phyloP scores from a whole-genome alignment of 2,797 vertebrate genomes.

The Falco concolor region DNA sequence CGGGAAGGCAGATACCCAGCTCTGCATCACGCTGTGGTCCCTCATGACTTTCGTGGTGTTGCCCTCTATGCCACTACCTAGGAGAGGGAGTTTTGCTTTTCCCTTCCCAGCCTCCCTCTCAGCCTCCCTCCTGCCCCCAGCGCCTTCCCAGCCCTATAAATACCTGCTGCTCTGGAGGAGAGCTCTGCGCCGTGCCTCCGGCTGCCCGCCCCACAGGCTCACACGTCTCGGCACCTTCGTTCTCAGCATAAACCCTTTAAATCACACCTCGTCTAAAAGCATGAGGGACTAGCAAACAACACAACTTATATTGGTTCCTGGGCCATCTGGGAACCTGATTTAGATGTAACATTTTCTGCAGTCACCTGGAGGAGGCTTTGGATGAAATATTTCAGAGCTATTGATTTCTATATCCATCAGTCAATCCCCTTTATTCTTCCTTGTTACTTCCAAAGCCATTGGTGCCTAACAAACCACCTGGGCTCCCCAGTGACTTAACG shows the following conservation, averaged over 20 bases:
- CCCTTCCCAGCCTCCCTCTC: background rate
- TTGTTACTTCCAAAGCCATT: background rate
- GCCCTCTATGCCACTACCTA: background rate
- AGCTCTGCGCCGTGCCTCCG: background rate
- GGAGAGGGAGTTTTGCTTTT: background rate
- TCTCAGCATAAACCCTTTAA: background rate
- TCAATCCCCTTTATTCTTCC: background rate
- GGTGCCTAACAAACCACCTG: background rate
- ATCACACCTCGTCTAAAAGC: background rate
- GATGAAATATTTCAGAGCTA: constrained; percentile 26
- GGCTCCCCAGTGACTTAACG: background rate
- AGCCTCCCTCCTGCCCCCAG: background rate
- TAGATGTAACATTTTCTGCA: constrained; percentile 19
- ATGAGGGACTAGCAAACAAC: background rate
- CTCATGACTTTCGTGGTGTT: accelerated
- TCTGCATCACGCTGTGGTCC: accelerated
- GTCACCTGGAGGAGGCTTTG: constrained; percentile 35
- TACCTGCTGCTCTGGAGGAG: background rate
- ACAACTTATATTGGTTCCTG: background rate
- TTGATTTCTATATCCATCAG: background rate
- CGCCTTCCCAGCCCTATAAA: background rate
- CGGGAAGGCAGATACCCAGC: background rate
- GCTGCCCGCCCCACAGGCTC: background rate
- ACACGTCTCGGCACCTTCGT: background rate
- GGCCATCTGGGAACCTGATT: constrained; percentile 27